These are phyloP conservation scores for Panorpa germanica DNA, from an alignment of 2,888 invertebrate genomes.

Conservation along the genomic window DNA sequence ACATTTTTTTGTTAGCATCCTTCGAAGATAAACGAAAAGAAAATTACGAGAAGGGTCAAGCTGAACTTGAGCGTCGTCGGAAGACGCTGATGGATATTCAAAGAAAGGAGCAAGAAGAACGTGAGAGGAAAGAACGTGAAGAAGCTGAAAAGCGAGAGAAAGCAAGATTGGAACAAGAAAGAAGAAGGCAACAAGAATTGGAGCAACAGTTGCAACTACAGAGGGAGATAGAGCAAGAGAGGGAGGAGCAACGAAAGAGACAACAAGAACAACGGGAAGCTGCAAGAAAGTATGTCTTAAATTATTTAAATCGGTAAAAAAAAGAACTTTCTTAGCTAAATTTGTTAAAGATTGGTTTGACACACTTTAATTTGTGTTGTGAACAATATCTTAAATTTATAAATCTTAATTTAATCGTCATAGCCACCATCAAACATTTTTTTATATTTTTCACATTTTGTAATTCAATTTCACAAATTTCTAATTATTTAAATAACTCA, in stretches of 20 bases:
- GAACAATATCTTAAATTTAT: no score
- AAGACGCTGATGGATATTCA: constrained; percentile 79
- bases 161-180: constrained; percentile 47
- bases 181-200: constrained; percentile 74
- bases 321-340: constrained; percentile 1
- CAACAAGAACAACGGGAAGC: constrained; percentile 64
- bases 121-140: constrained; percentile 82
- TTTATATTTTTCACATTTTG: no score
- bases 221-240: constrained; percentile 50
- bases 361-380: background rate
- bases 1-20: constrained; percentile 28
- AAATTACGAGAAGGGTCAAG: constrained; percentile 96
- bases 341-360: background rate
- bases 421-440: no score
- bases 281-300: constrained; percentile 35
- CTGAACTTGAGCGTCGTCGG: constrained; percentile 81
- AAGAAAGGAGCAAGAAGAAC: constrained; percentile 78
- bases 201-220: constrained; percentile 64
- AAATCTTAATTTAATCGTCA: no score
- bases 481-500: no score
- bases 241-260: constrained; percentile 60
- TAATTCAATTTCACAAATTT: no score
- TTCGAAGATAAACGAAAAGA: constrained; percentile 95
- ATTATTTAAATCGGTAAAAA: background rate
- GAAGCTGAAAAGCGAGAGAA: constrained; percentile 76